Evolutionary conservation across 64 coral and sea anemone genomes (phyloP).

Genomic region (Cladopsammia gracilis): DNA sequence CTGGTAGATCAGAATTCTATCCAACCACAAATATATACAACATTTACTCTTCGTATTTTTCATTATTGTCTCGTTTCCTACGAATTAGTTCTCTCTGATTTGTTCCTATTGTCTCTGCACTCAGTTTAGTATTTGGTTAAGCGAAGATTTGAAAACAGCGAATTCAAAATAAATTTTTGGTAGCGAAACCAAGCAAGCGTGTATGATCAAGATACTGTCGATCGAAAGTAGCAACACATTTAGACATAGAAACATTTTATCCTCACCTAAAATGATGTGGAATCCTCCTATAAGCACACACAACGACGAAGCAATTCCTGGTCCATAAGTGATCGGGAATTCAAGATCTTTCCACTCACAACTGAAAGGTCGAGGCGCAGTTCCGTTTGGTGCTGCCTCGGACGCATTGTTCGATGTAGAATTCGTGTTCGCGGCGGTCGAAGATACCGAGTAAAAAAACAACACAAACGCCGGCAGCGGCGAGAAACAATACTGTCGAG

Average conservation of each 20-base stretch:
- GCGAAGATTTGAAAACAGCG: neutral
- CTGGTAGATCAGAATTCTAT: neutral
- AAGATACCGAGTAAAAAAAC: neutral
- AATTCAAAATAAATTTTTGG: neutral
- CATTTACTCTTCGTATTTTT: neutral
- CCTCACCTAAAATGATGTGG: constrained; percentile 81
- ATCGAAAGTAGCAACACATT: neutral
- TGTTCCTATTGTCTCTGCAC: neutral
- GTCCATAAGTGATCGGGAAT: constrained; percentile 82
- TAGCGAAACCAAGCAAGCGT: too few species aligned
- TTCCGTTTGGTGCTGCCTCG: constrained; percentile 24
- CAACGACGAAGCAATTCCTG: constrained; percentile 76
- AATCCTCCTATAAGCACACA: constrained; percentile 81
- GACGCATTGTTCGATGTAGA: neutral
- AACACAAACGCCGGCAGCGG: neutral
- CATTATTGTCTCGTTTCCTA: neutral
- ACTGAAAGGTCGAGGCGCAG: constrained; percentile 43
- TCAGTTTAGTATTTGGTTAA: neutral
- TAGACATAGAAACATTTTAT: neutral
- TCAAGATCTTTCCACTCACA: constrained; percentile 85
- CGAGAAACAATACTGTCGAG: neutral
- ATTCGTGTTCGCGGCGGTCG: constrained; percentile 21
- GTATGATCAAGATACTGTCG: neutral
- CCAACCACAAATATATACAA: constrained; percentile 9
- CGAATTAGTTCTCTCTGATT: neutral